phyloP scores from a whole-genome alignment of 2,888 invertebrate species.

The Mythimna albipuncta region DNA sequence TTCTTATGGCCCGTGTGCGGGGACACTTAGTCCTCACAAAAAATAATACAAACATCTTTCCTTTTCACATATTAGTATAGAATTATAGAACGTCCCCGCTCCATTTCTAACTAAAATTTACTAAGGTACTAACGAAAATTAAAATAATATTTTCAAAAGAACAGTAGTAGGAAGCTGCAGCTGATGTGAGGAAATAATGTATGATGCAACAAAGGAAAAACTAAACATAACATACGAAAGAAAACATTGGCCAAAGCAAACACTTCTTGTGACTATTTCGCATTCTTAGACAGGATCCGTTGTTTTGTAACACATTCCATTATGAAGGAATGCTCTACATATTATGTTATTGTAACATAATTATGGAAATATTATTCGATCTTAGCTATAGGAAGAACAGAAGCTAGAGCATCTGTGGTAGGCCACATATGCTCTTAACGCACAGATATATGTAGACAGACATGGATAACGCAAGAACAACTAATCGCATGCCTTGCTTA shows the following conservation, averaged over 20 bases:
- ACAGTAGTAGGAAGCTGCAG: slow-evolving; percentile 20
- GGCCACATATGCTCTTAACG: too few species aligned
- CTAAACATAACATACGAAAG: slow-evolving; percentile 23
- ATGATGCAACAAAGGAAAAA: slow-evolving; percentile 17
- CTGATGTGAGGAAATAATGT: slow-evolving; percentile 40
- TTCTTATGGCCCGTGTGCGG: too few species aligned
- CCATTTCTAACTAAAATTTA: slow-evolving; percentile 12
- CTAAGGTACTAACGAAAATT: not conserved
- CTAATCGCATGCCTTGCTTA: too few species aligned
- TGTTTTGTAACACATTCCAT: slow-evolving; percentile 8
- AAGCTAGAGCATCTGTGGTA: too few species aligned
- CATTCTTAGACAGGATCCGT: slow-evolving; percentile 4
- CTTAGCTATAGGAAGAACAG: not conserved
- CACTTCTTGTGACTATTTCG: slow-evolving; percentile 28
- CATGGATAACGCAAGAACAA: too few species aligned
- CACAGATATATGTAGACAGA: too few species aligned
- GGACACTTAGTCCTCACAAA: too few species aligned
- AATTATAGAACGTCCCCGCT: not conserved
- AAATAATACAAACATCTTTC: too few species aligned
- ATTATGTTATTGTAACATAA: not conserved
- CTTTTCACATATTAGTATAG: too few species aligned
- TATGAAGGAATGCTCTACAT: not conserved
- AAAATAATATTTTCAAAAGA: slow-evolving; percentile 35
- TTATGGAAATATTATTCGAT: slow-evolving; percentile 9
- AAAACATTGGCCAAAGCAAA: slow-evolving; percentile 34